Evolutionary conservation across 2,113 vertebrate genomes (phyloP).

Genomic region (Clarias gariepinus): DNA sequence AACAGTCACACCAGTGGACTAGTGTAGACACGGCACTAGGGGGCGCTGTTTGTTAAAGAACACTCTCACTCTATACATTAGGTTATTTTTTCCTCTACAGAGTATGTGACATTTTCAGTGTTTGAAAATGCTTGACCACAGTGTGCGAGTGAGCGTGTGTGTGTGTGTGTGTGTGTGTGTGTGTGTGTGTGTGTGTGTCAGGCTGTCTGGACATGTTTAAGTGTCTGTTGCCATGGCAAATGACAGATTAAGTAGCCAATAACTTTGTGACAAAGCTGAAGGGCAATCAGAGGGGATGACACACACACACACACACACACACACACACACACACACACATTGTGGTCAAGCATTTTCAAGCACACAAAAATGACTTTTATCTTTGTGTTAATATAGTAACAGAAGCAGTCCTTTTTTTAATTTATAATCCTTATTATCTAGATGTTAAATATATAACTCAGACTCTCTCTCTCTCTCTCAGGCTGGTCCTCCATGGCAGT

Average conservation of each 20-base stretch:
- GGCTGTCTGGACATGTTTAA: slow-evolving; percentile 6
- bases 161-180: neutral
- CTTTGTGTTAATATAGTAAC: neutral
- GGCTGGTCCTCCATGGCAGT: slow-evolving; percentile 67
- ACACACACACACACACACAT: neutral
- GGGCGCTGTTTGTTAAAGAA: neutral
- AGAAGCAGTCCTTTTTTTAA: neutral
- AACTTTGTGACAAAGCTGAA: slow-evolving; percentile 38
- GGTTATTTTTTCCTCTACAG: neutral
- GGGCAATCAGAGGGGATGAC: slow-evolving; percentile 33
- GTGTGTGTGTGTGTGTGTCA: neutral
- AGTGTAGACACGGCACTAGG: neutral
- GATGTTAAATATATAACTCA: neutral
- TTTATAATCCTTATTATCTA: neutral
- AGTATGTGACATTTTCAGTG: neutral
- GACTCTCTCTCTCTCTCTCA: slow-evolving; percentile 46
- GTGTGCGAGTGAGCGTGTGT: neutral
- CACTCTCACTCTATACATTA: neutral
- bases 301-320: neutral
- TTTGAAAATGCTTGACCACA: too few species aligned
- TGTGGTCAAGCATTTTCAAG: too few species aligned
- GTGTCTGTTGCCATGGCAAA: slow-evolving; percentile 43
- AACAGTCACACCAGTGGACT: neutral
- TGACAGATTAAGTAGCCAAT: slow-evolving; percentile 28
- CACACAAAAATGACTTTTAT: neutral